Evolutionary conservation across 1,140 invertebrate species (phyloP).

Genomic region (Dendrolimus kikuchii): DNA sequence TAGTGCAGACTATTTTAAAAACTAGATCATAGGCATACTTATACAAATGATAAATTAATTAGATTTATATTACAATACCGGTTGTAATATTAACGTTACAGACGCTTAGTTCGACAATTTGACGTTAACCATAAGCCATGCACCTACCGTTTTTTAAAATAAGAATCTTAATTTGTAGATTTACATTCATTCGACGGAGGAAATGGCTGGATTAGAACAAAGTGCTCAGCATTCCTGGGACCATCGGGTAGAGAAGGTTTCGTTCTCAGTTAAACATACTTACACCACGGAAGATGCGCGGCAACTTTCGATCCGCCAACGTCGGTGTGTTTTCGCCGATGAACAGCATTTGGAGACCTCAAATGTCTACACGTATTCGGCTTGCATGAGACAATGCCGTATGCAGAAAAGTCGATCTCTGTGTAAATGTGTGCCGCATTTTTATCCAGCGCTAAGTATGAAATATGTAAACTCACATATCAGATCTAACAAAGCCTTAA

Average conservation of each 20-base stretch:
- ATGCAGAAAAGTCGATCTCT: constrained; percentile 74
- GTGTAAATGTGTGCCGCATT: constrained; percentile 79
- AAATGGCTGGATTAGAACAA: constrained; percentile 77
- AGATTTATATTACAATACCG: too few species aligned
- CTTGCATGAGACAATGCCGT: constrained; percentile 79
- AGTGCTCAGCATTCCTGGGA: constrained; percentile 80
- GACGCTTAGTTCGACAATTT: too few species aligned
- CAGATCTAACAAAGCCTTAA: too few species aligned
- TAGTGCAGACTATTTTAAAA: too few species aligned
- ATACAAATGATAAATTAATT: too few species aligned
- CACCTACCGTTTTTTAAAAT: not conserved
- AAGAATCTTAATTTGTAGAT: constrained; percentile 55
- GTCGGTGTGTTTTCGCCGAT: constrained; percentile 78
- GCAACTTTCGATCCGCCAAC: constrained; percentile 77
- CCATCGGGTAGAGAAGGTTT: constrained; percentile 74
- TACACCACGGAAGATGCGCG: constrained; percentile 80
- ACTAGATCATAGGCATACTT: too few species aligned
- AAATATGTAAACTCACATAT: not conserved
- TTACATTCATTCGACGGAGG: constrained; percentile 78
- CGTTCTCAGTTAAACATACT: constrained; percentile 80
- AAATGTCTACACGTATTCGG: constrained; percentile 76
- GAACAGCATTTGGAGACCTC: constrained; percentile 75
- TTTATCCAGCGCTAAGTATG: constrained; percentile 74
- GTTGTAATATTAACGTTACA: too few species aligned
- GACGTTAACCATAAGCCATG: too few species aligned